phyloP scores from a whole-genome alignment of 2,113 vertebrate species.

The Leucoraja erinaceus region DNA sequence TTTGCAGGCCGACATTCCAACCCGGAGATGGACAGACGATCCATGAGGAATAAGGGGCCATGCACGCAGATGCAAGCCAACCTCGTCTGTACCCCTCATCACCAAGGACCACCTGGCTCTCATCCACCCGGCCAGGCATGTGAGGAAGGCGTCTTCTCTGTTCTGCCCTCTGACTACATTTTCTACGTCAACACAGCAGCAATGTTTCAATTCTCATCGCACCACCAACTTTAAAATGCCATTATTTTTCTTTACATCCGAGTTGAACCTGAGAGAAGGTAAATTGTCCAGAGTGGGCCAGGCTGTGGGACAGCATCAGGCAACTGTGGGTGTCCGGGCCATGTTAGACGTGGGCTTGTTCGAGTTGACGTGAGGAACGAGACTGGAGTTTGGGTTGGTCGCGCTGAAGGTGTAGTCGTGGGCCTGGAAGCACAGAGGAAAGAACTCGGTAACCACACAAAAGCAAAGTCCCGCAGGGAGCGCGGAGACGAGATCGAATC shows the following conservation, averaged over 20 bases:
- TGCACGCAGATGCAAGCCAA: not conserved
- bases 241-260: not conserved
- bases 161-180: not conserved
- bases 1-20: not conserved
- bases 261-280: constrained; percentile 38
- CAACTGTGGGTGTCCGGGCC: constrained; percentile 19
- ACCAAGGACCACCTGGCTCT: not conserved
- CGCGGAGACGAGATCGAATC: not conserved
- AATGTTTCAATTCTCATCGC: not conserved
- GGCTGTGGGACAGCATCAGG: constrained; percentile 36
- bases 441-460: not conserved
- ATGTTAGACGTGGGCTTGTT: constrained; percentile 32
- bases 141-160: not conserved
- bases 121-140: not conserved
- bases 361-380: not conserved
- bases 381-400: constrained; percentile 23
- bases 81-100: not conserved
- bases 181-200: not conserved
- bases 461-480: not conserved
- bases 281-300: constrained; percentile 34
- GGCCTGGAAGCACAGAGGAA: constrained; percentile 33
- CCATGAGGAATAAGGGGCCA: not conserved
- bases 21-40: not conserved
- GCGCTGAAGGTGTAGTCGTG: constrained; percentile 41
- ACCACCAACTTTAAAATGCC: not conserved